These are phyloP conservation scores for Dipus sagitta DNA, from an alignment of 2,797 vertebrate genomes.

Conservation along the genomic window DNA sequence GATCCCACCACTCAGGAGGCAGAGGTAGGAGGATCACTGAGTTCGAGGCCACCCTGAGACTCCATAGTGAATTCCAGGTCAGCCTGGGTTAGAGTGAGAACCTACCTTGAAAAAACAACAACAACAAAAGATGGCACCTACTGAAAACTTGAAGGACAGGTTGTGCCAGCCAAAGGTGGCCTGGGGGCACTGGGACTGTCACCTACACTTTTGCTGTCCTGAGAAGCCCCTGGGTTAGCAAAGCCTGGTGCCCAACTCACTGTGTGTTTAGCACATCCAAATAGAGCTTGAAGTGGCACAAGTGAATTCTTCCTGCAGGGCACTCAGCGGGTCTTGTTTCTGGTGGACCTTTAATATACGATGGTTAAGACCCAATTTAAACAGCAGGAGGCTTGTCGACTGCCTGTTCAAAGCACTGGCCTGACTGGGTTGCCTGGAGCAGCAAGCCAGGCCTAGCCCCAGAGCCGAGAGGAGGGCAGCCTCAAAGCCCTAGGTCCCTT, in stretches of 20 bases:
- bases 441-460: background rate
- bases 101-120: too few species aligned
- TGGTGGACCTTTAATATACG: background rate
- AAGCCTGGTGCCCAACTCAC: background rate
- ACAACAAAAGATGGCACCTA: too few species aligned
- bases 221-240: background rate
- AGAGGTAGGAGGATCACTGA: too few species aligned
- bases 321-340: background rate
- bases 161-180: background rate
- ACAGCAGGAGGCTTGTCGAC: background rate
- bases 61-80: too few species aligned
- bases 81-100: too few species aligned
- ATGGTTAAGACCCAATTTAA: background rate
- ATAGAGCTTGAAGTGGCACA: background rate
- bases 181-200: background rate
- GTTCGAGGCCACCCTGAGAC: too few species aligned
- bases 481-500: background rate
- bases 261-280: background rate
- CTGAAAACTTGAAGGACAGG: background rate
- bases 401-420: background rate
- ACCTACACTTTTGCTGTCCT: background rate
- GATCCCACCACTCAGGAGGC: too few species aligned
- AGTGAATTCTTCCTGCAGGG: background rate
- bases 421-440: background rate
- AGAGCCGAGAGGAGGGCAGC: background rate